Evolutionary conservation across 35 echinoderm and acorn worm genomes (phyloP).

Genomic region (Stichopus chloronotus): DNA sequence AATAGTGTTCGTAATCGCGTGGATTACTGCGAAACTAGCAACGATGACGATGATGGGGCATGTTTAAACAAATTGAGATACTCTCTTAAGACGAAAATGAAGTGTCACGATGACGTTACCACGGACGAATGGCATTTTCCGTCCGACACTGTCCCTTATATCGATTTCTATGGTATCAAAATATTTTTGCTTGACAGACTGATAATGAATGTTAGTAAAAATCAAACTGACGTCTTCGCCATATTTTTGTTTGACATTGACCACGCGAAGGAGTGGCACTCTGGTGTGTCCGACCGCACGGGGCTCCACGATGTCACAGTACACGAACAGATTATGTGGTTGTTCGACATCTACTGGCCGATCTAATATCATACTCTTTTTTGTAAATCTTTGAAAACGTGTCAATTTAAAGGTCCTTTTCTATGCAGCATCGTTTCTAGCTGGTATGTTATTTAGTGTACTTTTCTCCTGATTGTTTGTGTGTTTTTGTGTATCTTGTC

Average conservation of each 20-base stretch:
- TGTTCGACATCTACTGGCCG: not conserved
- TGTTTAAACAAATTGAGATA: too few species aligned
- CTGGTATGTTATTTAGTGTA: too few species aligned
- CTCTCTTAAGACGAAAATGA: too few species aligned
- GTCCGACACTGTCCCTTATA: constrained; percentile 32
- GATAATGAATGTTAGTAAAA: constrained; percentile 47
- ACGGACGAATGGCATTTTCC: constrained; percentile 10
- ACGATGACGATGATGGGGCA: constrained; percentile 8
- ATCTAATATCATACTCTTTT: constrained; percentile 20
- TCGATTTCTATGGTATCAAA: constrained; percentile 33
- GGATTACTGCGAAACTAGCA: not conserved
- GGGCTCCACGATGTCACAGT: constrained; percentile 51
- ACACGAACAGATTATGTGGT: constrained; percentile 40
- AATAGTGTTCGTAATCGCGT: constrained; percentile 46
- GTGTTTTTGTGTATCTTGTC: too few species aligned
- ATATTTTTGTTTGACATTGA: constrained; percentile 38
- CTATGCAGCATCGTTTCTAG: too few species aligned
- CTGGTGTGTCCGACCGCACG: not conserved
- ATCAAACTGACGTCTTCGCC: constrained; percentile 1
- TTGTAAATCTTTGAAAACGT: too few species aligned
- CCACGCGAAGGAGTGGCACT: too few species aligned
- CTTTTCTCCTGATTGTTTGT: too few species aligned
- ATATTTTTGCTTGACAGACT: constrained; percentile 25
- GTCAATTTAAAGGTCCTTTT: too few species aligned
- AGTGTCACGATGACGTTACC: too few species aligned